Conservation (phyloP, 1,140 invertebrate species). For the Maconellicoccus hirsutus region DNA sequence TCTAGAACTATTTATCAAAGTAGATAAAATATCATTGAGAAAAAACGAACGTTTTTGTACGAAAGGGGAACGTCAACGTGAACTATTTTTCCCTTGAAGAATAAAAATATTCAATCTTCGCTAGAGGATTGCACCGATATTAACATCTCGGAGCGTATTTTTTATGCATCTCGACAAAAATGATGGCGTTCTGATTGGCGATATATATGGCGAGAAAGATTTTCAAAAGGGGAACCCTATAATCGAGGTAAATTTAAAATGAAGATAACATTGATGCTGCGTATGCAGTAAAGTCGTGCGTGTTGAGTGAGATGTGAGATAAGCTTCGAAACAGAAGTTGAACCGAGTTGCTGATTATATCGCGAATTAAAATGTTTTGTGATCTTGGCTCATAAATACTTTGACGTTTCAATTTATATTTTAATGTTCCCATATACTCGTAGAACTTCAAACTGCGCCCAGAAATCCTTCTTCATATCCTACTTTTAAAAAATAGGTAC, state of each 20-base stretch:
- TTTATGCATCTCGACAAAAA: background rate
- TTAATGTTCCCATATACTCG: no score
- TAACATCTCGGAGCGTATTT: background rate
- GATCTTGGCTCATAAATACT: no score
- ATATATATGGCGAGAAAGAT: background rate
- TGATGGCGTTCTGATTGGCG: background rate
- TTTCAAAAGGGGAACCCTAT: background rate
- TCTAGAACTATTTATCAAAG: background rate
- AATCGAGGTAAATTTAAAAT: background rate
- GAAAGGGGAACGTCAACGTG: background rate
- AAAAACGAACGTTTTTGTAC: background rate
- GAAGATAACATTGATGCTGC: background rate
- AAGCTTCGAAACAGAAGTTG: no score
- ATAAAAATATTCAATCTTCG: conserved; percentile 1
- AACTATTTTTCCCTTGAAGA: background rate
- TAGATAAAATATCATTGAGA: background rate
- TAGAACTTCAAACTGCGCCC: no score
- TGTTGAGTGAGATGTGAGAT: no score
- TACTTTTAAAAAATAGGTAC: no score
- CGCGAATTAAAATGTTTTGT: no score
- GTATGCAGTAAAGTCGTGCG: background rate
- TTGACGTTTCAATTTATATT: no score
- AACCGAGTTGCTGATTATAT: no score
- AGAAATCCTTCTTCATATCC: no score
- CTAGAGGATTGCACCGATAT: background rate